Base-by-base conservation (phyloP, 2,113 vertebrate species). In the Rhinoderma darwinii region DNA sequence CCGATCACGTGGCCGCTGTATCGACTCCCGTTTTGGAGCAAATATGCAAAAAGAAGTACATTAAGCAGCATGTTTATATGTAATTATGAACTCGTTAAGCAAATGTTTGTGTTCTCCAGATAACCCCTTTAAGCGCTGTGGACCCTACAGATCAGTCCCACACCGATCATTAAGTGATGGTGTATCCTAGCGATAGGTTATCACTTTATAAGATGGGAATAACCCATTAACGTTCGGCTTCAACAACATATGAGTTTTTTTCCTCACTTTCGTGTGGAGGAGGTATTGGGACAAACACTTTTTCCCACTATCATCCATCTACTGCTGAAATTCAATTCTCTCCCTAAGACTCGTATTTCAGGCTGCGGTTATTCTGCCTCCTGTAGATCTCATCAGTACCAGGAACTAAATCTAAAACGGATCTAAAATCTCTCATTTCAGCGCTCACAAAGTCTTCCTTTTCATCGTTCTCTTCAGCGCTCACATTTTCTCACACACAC, bases 331-430 rank as follows among this genome's bases (percentile, higher is more conserved):
- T n/a, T 20, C 56, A 82, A 63, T 39, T 82, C 56, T 43, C 17
- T 82, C 47, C 20, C 37, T 15, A 30, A 9, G n/a, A 63, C 54
- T 82, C 39, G 39, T 43, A 63, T 82, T 82, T 82, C 79, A 82
- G 56, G 37, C 59, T 66, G 51, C 35, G 56, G 56, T 82, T 39
- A 63, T 61, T 82, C 51, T 63, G 54, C 59, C 56, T 82, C 39
- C 79, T 63, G 79, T 43, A 82, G 79, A 82, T 82, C 79, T 82
- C 79, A 82, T 82, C 79, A 63, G 79, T 82, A 63, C 79, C 59
- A 18, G 79, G 79, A 82, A 82, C 56, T 15, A 35, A 81, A 81
- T 43, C 54, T 82, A 82, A 82, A 82, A 44, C 56, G n/a, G 37
- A 82, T 82, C 54, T 44, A 44, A 63, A 82, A 82, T 82, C 54